phyloP scores from a whole-genome alignment of 2,113 vertebrate species.

The Passer montanus region DNA sequence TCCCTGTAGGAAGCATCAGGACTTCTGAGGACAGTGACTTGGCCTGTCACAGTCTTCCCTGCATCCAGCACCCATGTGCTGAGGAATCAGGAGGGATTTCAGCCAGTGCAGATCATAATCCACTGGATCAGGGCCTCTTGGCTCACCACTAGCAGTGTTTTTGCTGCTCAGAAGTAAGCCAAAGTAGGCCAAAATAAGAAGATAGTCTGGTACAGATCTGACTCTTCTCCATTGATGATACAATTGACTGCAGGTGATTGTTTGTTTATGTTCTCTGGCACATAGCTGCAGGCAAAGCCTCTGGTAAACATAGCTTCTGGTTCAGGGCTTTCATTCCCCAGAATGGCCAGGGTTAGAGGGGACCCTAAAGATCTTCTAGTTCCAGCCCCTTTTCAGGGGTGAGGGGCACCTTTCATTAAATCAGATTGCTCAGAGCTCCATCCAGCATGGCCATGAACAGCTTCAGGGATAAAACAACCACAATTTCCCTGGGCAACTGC shows the following conservation, averaged over 20 bases:
- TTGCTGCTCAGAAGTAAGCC: not conserved
- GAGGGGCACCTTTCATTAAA: not conserved
- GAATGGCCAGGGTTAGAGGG: not conserved
- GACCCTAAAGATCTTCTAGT: not conserved
- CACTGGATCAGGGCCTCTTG: not conserved
- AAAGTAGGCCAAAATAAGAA: not conserved
- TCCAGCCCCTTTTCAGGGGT: not conserved
- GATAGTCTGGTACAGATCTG: not conserved
- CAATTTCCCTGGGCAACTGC: not conserved
- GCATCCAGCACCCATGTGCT: not conserved
- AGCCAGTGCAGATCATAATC: not conserved
- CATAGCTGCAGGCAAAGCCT: not conserved
- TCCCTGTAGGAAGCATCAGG: not conserved
- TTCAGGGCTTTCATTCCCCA: not conserved
- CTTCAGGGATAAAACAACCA: not conserved
- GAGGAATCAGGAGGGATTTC: not conserved
- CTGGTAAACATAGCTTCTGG: accelerated
- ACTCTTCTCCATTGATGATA: not conserved
- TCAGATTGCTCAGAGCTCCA: not conserved
- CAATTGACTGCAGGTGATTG: not conserved
- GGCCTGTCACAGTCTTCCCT: not conserved
- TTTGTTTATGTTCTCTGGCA: not conserved
- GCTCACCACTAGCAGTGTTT: not conserved
- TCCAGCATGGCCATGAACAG: not conserved
- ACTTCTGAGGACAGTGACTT: not conserved